phyloP scores from a whole-genome alignment of 1,140 invertebrate species.

The Mya arenaria region DNA sequence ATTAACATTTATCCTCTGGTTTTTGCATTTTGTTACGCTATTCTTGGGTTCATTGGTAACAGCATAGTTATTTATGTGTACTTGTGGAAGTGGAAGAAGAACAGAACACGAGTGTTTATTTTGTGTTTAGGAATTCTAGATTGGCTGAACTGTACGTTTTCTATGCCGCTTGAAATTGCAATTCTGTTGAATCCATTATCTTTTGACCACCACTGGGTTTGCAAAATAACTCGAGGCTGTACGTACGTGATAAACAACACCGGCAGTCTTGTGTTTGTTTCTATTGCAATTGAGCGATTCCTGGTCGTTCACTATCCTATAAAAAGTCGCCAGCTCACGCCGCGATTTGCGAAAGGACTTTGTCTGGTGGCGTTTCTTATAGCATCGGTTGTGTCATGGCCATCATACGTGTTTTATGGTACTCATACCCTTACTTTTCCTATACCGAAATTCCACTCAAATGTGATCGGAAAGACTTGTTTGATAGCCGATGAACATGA shows the following conservation, averaged over 20 bases:
- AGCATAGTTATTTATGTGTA: conserved; percentile 43
- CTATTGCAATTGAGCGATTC: conserved; percentile 51
- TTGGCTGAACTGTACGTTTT: conserved; percentile 41
- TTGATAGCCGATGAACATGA: conserved; percentile 38
- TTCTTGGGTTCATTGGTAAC: conserved; percentile 40
- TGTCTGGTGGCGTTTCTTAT: conserved; percentile 31
- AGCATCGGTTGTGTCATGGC: conserved; percentile 19
- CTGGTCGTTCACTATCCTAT: conserved; percentile 43
- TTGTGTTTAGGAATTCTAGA: conserved; percentile 34
- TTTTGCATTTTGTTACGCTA: conserved; percentile 4
- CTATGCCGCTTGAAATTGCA: conserved; percentile 41
- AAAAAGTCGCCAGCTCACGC: conserved; percentile 31
- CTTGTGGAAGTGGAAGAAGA: conserved; percentile 38
- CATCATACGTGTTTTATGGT: conserved; percentile 45
- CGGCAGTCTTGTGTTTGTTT: conserved; percentile 25
- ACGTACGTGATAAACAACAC: conserved; percentile 54
- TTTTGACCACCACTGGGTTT: conserved; percentile 37
- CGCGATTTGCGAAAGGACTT: conserved; percentile 34
- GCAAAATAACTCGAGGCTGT: conserved; percentile 36
- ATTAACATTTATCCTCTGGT: conserved; percentile 36
- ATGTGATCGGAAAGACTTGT: conserved; percentile 29
- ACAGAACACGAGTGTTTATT: conserved; percentile 45
- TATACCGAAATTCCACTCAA: neutral
- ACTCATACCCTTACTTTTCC: conserved; percentile 18
- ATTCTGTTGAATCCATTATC: conserved; percentile 9